Base-by-base conservation (phyloP, 2,113 vertebrate species). In the Chunga burmeisteri region DNA sequence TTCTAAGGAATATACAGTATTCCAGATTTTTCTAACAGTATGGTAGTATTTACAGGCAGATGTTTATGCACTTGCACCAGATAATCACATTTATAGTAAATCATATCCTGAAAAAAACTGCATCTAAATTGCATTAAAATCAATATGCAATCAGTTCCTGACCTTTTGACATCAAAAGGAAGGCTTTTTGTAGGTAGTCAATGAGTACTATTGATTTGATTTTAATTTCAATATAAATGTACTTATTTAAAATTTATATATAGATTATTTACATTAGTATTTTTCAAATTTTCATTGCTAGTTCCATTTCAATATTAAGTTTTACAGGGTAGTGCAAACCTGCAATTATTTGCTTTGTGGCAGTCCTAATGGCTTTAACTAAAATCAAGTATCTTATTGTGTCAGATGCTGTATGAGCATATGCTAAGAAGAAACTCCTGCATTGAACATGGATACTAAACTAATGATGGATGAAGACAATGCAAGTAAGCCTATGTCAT, bases 111-210 rank as follows among this genome's bases (percentile, higher is more conserved):
- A 94, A 85, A 81, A 81, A 88, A 23, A 74, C 10, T 70, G 7
- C 32, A 66, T 79, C 72, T 84, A 92, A 81, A 62, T 53, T 80
- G 55, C 25, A 55, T 84, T 94, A 72, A 88, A 95, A 92, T 94
- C 91, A 95, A 94, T 96, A 95, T 52, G 22, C 27, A 92, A 83
- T 89, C 75, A 65, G 82, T 63, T 77, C 52, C 38, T 85, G 89
- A 91, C 67, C 67, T 94, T 80, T 72, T 71, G 71, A 89, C 68
- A 80, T 85, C 25, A 52, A 89, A 90, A 94, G 23, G 70, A 95
- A 94, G 44, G 22, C 0, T 95, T 95, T 87, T 61, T 72, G 44
- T 75, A 71, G 16, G 7, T 59, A 81, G 4, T 68, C 66, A 96
- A 91, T 82, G 18, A 81, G 10, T 59, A 47, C 8, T 82, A 94